Evolutionary conservation across 2,113 vertebrate genomes (phyloP), one percentile per base, ranked within the genome.

Genomic region (Carollia perspicillata): DNA sequence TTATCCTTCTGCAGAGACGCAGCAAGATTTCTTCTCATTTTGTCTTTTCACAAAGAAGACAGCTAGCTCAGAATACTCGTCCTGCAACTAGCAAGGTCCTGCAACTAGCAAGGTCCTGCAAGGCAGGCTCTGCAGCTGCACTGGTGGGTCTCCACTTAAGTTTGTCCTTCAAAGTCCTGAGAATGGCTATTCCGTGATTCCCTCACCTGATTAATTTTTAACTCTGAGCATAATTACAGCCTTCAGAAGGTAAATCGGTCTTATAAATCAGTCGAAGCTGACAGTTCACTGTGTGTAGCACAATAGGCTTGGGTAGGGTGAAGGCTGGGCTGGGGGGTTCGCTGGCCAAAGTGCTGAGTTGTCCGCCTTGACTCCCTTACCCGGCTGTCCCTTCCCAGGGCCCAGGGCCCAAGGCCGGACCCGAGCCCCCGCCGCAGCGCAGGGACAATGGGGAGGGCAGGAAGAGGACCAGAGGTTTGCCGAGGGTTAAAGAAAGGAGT

Each of bases 151-250:
- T 97, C 96, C 92, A 93, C 97, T 98, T 97, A 95, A 95, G 94
- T 98, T 98, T 98, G 98, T 98, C 98, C 98, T 98, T 98, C 98
- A 98, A 98, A 98, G 98, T 98, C 98, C 97, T 94, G 97, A 95
- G 74, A 97, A 97, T 97, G 98, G 98, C 98, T 98, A 98, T 98
- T 98, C 97, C 95, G 95, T 97, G 98, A 98, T 98, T 98, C 98
- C 98, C 91, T 97, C 98, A 98, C 98, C 98, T 98, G 98, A 99
- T 98, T 99, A 98, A 99, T 98, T 98, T 98, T 98, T 98, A 98
- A 98, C 98, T 98, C 98, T 97, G 98, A 98, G 98, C 98, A 97
- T 99, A 98, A 99, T 99, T 98, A 97, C 98, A 97, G 97, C 97
- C 98, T 98, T 97, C 98, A 97, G 98, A 99, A 98, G 97, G 98